Conservation (phyloP, 2,797 vertebrate species). For the Loris lydekkerianus region DNA sequence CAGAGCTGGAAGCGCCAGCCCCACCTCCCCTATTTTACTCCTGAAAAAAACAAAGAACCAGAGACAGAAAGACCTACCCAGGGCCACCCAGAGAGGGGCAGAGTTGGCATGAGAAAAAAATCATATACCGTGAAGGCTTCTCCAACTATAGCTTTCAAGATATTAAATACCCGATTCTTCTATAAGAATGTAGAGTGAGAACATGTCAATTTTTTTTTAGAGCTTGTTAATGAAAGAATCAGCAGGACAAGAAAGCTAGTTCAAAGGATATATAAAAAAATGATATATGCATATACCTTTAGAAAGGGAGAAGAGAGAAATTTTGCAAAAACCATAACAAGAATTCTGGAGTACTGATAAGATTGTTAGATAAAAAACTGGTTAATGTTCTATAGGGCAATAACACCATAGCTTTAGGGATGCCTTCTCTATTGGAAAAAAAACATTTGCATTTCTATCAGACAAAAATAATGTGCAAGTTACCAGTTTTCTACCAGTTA, state of each 20-base stretch:
- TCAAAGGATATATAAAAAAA: not conserved
- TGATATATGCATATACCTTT: not conserved
- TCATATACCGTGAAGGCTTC: not conserved
- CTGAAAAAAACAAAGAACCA: not conserved
- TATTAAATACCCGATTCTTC: not conserved
- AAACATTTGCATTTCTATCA: slow-evolving; percentile 25
- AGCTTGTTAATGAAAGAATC: not conserved
- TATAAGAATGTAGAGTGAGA: not conserved
- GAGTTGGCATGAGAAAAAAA: not conserved
- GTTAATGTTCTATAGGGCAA: not conserved
- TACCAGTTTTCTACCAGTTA: slow-evolving; percentile 44
- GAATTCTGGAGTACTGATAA: not conserved
- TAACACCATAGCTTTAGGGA: not conserved
- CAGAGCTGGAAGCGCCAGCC: not conserved
- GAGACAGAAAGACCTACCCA: not conserved
- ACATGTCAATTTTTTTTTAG: not conserved
- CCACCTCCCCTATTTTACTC: not conserved
- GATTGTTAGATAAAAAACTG: slow-evolving; percentile 10
- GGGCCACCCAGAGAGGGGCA: not conserved
- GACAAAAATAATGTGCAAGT: slow-evolving; percentile 58
- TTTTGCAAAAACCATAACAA: not conserved
- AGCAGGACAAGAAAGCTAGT: not conserved
- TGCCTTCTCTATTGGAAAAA: not conserved
- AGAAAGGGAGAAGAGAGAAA: not conserved
- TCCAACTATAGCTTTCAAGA: not conserved